Evolutionary conservation across 2,888 invertebrate species (phyloP).

Genomic region (Drosophila neotestacea): DNA sequence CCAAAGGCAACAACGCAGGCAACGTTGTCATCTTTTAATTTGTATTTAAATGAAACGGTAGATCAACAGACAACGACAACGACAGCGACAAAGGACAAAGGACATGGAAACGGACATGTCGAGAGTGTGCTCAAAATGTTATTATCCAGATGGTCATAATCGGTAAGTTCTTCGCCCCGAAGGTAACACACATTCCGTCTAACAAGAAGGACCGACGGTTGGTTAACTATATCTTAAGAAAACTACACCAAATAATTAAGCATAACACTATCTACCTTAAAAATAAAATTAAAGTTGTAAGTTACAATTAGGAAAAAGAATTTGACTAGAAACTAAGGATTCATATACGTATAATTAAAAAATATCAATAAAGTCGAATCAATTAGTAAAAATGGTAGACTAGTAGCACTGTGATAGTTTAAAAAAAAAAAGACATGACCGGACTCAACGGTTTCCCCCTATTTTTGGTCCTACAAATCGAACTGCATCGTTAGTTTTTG

Average conservation of each 20-base stretch:
- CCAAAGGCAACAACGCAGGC: constrained; percentile 10
- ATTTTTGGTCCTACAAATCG: too few species aligned
- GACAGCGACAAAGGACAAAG: constrained; percentile 20
- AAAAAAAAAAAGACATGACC: too few species aligned
- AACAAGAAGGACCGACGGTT: not conserved
- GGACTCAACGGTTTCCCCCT: too few species aligned
- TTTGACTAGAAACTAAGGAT: too few species aligned
- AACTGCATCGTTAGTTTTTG: too few species aligned
- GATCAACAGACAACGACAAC: constrained; percentile 41
- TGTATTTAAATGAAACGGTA: constrained; percentile 78
- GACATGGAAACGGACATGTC: constrained; percentile 17
- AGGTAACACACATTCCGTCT: constrained; percentile 4
- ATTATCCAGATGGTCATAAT: constrained; percentile 59
- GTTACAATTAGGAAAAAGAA: too few species aligned
- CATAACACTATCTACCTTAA: too few species aligned
- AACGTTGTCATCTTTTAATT: constrained; percentile 76
- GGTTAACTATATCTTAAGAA: constrained; percentile 3
- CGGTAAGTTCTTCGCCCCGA: constrained; percentile 36
- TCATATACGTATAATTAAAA: too few species aligned
- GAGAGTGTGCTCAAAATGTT: constrained; percentile 40
- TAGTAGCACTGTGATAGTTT: too few species aligned
- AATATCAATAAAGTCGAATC: too few species aligned
- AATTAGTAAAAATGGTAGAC: too few species aligned
- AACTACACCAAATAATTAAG: not conserved
- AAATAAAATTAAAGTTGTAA: too few species aligned